phyloP scores from a whole-genome alignment of 1,140 invertebrate genomes.

The Ostrea denselamellosa region DNA sequence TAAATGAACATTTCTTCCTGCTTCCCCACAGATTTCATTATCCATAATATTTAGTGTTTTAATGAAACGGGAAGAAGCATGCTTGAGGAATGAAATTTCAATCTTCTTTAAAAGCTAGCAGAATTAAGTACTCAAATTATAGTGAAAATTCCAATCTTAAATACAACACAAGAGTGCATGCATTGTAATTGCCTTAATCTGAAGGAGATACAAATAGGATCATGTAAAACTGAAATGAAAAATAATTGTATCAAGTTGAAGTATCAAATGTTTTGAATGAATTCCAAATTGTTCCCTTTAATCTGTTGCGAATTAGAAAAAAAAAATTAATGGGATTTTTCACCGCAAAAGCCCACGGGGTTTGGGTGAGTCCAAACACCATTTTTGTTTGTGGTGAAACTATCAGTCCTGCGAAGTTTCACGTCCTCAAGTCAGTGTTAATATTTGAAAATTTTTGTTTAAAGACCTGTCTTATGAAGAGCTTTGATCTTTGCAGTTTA shows the following conservation, averaged over 20 bases:
- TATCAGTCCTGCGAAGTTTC: not conserved
- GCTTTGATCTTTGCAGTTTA: slow-evolving; percentile 12
- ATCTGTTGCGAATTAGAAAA: not conserved
- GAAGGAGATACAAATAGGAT: slow-evolving; percentile 20
- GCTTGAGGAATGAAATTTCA: slow-evolving; percentile 32
- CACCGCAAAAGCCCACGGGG: not conserved
- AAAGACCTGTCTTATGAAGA: slow-evolving; percentile 2
- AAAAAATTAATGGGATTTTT: slow-evolving; percentile 12
- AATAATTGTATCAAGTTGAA: slow-evolving; percentile 21
- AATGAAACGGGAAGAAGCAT: not conserved
- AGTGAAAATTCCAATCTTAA: slow-evolving; percentile 8
- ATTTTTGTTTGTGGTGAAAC: not conserved
- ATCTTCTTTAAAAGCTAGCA: not conserved
- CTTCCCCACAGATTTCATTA: not conserved
- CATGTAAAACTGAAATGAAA: slow-evolving; percentile 32
- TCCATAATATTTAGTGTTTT: not conserved
- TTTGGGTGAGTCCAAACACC: not conserved
- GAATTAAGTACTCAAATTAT: slow-evolving; percentile 16
- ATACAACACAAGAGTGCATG: not conserved
- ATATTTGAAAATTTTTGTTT: slow-evolving; percentile 12
- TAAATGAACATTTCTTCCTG: not conserved
- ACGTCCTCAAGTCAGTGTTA: not conserved
- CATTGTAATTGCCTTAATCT: slow-evolving; percentile 32
- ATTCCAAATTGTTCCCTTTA: slow-evolving; percentile 35
- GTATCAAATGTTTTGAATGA: slow-evolving; percentile 26